Conservation (phyloP, 2,888 invertebrate species). For the Gymnosoma rotundatum region DNA sequence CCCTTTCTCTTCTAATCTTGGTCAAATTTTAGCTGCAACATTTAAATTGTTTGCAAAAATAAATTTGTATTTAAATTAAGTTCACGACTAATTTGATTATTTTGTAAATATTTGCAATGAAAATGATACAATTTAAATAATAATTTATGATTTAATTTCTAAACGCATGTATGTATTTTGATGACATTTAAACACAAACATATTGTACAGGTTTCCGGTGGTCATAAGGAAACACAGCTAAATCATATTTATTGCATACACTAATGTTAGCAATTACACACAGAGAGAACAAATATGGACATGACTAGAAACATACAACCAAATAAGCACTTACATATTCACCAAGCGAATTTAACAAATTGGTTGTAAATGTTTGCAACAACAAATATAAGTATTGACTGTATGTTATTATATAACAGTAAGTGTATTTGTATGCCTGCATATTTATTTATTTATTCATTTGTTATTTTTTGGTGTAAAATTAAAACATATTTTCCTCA, state of each 20-base stretch:
- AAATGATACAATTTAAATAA: conserved; percentile 47
- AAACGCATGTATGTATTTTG: conserved; percentile 38
- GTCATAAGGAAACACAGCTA: conserved; percentile 32
- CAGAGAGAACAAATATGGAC: conserved; percentile 30
- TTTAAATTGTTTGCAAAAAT: too few relatives aligned
- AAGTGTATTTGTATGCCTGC: background rate
- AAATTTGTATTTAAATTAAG: background rate
- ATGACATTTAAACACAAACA: background rate
- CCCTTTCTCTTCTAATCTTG: too few relatives aligned
- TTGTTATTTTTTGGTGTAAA: conserved; percentile 51
- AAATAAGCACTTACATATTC: conserved; percentile 64
- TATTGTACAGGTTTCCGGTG: conserved; percentile 32
- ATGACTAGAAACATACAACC: conserved; percentile 42
- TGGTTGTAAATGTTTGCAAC: conserved; percentile 54
- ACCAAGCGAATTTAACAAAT: conserved; percentile 66
- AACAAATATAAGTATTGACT: background rate
- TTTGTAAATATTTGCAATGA: conserved; percentile 46
- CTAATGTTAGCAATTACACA: conserved; percentile 34
- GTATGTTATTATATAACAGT: background rate
- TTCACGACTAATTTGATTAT: conserved; percentile 47
- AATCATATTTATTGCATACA: conserved; percentile 56
- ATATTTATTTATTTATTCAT: conserved; percentile 30
- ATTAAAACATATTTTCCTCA: conserved; percentile 64
- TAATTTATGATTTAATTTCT: conserved; percentile 44
- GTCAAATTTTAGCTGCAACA: too few relatives aligned